Evolutionary conservation across 2,797 vertebrate genomes (phyloP), one percentile per base, ranked within the genome.

Genomic region (Bufotes viridis): DNA sequence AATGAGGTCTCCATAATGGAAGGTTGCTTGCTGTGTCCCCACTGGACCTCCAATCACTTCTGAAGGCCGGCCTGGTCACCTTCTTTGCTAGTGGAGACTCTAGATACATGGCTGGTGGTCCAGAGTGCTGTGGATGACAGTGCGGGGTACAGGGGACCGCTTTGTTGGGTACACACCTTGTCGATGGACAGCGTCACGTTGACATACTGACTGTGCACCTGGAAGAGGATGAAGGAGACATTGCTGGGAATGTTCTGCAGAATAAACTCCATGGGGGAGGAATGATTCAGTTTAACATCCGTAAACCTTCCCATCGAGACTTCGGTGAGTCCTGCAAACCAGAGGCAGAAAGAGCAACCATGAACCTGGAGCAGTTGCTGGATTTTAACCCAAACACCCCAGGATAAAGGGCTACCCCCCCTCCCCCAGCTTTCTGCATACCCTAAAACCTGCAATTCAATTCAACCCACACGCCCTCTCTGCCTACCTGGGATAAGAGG

Each of bases 291-390:
- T 13, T 91, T 93, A 53, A 99, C 93, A 7, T 97, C 96, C 92
- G 94, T 96, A 91, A 98, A 98, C 14, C 93, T 94, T 86, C 97
- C 97, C 60, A 97, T 91, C 61, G 96, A 95, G 90, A 99, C 96
- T 85, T 96, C 93, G 87, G 97, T 95, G 67, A 93, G 93, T 92
- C 95, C 97, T 98, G 90, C 9, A 72, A 78, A n/a, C 57, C 72
- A 67, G 4, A 78, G 18, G 69, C 69, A 70, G 22, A 63, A 34
- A 4, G 5, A 58, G 15, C 1, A 4, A 65, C 18, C 7, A 24
- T n/a, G 17, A 67, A 15, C 2, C 12, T 5, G 57, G 60, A n/a
- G 34, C 42, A 20, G 22, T 34, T 22, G 75, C 75, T 13, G 49
- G 2, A 60, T 18, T 15, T 2, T 60, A 60, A 12, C 58, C 14